Conservation (phyloP, 2,797 vertebrate genomes). For the Pyrocephalus nanus region DNA sequence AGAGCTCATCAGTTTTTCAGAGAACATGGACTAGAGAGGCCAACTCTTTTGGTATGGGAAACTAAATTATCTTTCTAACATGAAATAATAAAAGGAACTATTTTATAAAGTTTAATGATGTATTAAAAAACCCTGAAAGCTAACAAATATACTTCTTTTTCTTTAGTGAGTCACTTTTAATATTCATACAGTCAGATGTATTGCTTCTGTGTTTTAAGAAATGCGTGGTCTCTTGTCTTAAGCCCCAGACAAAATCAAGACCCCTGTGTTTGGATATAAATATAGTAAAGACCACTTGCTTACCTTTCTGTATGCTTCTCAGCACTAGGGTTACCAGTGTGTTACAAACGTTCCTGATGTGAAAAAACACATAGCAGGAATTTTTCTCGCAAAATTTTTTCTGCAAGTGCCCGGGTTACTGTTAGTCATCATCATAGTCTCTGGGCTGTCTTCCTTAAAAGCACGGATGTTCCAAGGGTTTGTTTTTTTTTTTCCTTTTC, state of each 20-base stretch:
- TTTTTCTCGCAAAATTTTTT: background rate
- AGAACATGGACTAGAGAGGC: background rate
- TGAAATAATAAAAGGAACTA: background rate
- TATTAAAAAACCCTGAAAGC: background rate
- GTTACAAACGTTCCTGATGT: background rate
- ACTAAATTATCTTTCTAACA: background rate
- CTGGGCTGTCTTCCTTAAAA: background rate
- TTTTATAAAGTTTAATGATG: background rate
- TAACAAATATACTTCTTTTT: background rate
- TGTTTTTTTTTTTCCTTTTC: background rate
- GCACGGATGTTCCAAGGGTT: background rate
- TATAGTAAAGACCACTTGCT: background rate
- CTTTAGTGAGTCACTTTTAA: background rate
- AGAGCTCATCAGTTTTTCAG: background rate
- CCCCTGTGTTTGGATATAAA: background rate
- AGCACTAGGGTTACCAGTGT: background rate
- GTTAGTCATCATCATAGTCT: background rate
- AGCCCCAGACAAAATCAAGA: rapidly evolving
- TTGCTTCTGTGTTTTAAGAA: background rate
- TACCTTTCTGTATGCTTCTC: background rate
- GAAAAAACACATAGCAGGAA: background rate
- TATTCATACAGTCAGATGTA: background rate
- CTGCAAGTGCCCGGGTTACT: background rate
- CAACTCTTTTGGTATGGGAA: background rate
- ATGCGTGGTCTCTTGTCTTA: background rate